Evolutionary conservation across 2,113 vertebrate species (phyloP), one percentile per base, ranked within the genome.

Genomic region (Australoheros scitulus): DNA sequence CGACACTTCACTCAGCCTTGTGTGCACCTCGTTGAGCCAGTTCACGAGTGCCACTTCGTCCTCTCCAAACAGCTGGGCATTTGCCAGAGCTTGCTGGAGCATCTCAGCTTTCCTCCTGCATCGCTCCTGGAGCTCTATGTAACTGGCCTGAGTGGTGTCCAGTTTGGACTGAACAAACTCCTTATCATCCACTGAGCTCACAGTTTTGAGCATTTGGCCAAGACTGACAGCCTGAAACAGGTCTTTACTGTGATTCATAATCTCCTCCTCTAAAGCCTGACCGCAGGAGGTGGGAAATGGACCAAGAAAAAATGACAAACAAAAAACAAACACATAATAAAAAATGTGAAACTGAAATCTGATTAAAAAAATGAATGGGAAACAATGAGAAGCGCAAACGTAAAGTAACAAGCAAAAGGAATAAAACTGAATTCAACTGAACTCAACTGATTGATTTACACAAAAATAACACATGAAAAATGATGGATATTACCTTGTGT

Each of bases 1-100:
- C 20, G 96, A 95, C 82, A 98, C 94, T 86, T 95, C 96, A 87
- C 91, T 94, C 92, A 99, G 95, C 88, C 94, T 96, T 78, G 94
- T 91, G 89, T 98, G 96, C 36, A 94, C 94, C 94, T 99, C 98
- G 32, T 94, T 96, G 86, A 99, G 97, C 98, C 98, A 99, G 95
- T 97, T 99, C 97, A 99, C 97, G 93, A 99, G 91, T 68, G 97
- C 97, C 92, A 99, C 98, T 94, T 99, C 97, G 0, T 99, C 98
- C 87, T 98, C 97, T 80, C 98, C 98, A 91, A 99, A 99, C 92
- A 98, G 96, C 94, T 96, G 97, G 86, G 98, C 97, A 87, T 99
- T 99, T 83, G 96, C 97, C 94, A 97, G 95, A 64, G 98, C 98
- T 95, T 98, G 97, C 85, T 96, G 97, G 83, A 99, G 96, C 89